A percentile compares a stretch with the other conserved stretches of the same genome.
These are phyloP conservation scores for Callaeas wilsoni DNA, from an alignment of 2,113 vertebrate species.

Conservation along the genomic window DNA sequence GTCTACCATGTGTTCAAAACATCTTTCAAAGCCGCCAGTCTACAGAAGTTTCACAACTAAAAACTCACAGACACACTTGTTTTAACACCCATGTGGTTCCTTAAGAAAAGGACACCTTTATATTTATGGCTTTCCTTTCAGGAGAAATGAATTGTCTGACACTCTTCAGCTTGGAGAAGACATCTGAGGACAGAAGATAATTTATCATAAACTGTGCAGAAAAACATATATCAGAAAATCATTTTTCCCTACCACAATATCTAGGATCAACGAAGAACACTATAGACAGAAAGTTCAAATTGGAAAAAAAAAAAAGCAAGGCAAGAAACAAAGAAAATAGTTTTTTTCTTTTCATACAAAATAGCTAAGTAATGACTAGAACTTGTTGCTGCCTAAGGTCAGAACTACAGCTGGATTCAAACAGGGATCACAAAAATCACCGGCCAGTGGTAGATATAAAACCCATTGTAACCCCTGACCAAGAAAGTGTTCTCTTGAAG, in stretches of 20 bases:
- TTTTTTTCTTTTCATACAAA: not conserved
- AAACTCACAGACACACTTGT: not conserved
- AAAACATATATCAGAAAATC: not conserved
- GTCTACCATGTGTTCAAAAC: not conserved
- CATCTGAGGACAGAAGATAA: not conserved
- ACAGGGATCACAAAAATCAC: not conserved
- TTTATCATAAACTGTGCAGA: not conserved
- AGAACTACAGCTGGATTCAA: not conserved
- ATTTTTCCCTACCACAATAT: not conserved
- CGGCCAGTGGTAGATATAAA: not conserved
- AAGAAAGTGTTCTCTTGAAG: not conserved
- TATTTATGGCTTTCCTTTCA: not conserved
- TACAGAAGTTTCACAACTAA: not conserved
- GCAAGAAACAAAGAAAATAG: not conserved
- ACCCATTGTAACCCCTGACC: not conserved
- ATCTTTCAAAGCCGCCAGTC: not conserved
- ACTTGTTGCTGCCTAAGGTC: not conserved
- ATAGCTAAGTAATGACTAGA: not conserved
- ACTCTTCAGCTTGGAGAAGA: not conserved
- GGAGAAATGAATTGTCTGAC: not conserved
- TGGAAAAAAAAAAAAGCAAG: not conserved
- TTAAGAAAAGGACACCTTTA: not conserved
- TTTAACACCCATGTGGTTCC: not conserved
- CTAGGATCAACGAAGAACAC: not conserved
- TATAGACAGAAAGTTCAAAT: not conserved